phyloP scores from a whole-genome alignment of 2,113 vertebrate species.

The Terrapene triunguis region DNA sequence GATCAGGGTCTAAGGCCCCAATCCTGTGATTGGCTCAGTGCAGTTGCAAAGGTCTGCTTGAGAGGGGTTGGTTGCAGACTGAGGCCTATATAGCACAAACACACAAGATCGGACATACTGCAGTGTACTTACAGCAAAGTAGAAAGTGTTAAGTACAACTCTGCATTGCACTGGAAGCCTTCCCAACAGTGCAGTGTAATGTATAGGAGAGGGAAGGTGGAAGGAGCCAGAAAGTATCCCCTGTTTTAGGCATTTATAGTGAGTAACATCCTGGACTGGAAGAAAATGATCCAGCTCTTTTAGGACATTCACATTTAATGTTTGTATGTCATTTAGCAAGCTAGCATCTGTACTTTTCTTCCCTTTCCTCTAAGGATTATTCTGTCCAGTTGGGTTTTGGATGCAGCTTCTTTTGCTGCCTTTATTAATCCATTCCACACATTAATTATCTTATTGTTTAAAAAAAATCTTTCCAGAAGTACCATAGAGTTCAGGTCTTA shows the following conservation, averaged over 20 bases:
- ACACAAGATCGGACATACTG: neutral
- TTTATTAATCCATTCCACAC: neutral
- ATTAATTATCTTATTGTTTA: neutral
- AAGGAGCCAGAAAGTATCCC: neutral
- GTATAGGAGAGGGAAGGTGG: neutral
- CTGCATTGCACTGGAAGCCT: neutral
- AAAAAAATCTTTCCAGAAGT: neutral
- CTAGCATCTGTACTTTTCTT: neutral
- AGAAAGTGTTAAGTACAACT: neutral
- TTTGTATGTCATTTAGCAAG: neutral
- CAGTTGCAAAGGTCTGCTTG: neutral
- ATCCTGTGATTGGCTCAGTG: neutral
- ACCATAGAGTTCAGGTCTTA: neutral
- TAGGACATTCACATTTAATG: neutral
- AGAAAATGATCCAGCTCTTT: neutral
- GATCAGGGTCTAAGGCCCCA: neutral
- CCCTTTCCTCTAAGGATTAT: neutral
- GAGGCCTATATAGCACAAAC: neutral
- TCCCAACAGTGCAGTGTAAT: neutral
- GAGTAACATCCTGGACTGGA: neutral
- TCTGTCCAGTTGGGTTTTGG: neutral
- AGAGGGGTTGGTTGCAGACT: neutral
- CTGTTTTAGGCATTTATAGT: neutral
- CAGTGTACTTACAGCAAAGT: neutral
- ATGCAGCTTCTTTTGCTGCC: conserved; percentile 4